Conservation (phyloP, 64 coral and sea anemone species). For the Montipora efflorescens region DNA sequence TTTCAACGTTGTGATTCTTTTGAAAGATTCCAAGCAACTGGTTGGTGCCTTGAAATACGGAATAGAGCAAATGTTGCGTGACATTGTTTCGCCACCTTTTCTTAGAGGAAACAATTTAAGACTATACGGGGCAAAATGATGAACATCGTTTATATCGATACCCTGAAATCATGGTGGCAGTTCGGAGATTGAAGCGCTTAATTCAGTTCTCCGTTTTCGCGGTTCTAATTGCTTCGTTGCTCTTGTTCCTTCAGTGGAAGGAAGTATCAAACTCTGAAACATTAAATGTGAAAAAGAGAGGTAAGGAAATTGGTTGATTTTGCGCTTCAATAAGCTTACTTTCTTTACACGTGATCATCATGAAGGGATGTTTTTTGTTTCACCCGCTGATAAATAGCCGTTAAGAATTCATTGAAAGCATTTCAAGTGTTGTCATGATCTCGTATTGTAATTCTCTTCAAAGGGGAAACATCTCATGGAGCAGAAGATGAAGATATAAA, state of each 20-base stretch:
- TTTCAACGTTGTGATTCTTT: background rate
- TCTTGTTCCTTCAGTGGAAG: conserved; percentile 63
- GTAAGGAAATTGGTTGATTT: conserved; percentile 6
- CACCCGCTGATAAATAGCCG: background rate
- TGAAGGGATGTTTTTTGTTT: background rate
- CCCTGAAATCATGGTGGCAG: conserved; percentile 51
- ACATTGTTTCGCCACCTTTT: background rate
- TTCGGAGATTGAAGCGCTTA: conserved; percentile 56
- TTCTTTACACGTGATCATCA: background rate
- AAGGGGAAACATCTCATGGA: background rate
- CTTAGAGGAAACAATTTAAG: background rate
- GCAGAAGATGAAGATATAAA: background rate
- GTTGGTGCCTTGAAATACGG: background rate
- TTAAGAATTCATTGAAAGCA: background rate
- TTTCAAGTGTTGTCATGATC: background rate
- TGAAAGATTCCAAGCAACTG: background rate
- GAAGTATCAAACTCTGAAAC: conserved; percentile 40
- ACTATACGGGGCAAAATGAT: conserved; percentile 41
- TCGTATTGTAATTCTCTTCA: background rate
- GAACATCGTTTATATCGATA: background rate
- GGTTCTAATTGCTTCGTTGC: conserved; percentile 35
- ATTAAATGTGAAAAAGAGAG: conserved; percentile 16
- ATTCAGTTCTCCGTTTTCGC: conserved; percentile 62
- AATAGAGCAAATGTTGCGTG: background rate
- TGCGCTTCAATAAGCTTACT: background rate